Evolutionary conservation across 2,888 invertebrate genomes (phyloP), one percentile per base, ranked within the genome.

Genomic region (Meloe dianella): DNA sequence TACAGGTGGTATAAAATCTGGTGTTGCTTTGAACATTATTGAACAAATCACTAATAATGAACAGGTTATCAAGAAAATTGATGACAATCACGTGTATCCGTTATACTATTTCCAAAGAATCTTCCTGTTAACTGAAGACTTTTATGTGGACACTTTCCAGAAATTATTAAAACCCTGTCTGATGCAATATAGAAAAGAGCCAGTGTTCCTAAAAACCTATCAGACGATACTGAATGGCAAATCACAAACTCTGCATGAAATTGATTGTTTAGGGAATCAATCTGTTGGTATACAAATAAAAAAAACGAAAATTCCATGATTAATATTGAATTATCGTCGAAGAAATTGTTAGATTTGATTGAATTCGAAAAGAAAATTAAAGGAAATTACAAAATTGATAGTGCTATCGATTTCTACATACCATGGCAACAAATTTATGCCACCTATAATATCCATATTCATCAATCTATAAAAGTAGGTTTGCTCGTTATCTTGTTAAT

Each of bases 21-120:
- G 68, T 38, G 47, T 61, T 47, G 54, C 77, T 59, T 73, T 72
- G 60, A 67, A 70, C 67, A 74, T 77, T 7, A 29, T 79, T 24
- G 73, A 73, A 14, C 72, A 74, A 63, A 63, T 78, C 14, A 74
- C 73, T 51, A 68, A 69, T 58, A 74, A 76, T 63, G 71, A 74
- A 30, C 61, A 71, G 61, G 58, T 71, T 35, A 62, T 73, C 38
- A 62, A 67, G 22, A 66, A 70, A 27, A 66, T 67, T 41, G 69
- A 73, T 32, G 59, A 58, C 27, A 61, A 51, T 17, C 57, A 71
- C 22, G 57, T 63, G 24, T 70, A 66, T 54, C 73, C 73, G 10
- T 60, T 75, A 12, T 59, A 74, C 47, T 69, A 75, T 64, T 64
- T 73, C 38, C 74, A 75, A 60, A 71, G 74, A 63, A 68, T 77